Evolutionary conservation across 2,113 vertebrate species (phyloP).

Genomic region (Porphyrio hochstetteri): DNA sequence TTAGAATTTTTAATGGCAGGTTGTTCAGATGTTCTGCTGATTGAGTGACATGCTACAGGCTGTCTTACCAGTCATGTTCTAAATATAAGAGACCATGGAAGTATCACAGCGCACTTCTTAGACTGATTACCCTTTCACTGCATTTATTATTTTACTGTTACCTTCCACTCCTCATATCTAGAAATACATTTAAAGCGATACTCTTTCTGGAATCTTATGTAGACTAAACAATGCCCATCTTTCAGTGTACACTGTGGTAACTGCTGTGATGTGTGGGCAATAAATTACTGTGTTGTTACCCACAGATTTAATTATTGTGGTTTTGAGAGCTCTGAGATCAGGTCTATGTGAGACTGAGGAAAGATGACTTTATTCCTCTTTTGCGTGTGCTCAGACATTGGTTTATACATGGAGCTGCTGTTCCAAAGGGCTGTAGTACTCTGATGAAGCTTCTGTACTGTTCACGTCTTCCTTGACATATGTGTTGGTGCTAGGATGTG

Average conservation of each 20-base stretch:
- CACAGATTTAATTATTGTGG: not conserved
- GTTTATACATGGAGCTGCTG: not conserved
- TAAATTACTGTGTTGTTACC: not conserved
- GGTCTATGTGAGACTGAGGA: not conserved
- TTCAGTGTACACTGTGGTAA: not conserved
- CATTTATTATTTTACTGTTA: not conserved
- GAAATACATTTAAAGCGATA: not conserved
- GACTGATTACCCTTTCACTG: not conserved
- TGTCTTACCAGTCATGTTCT: not conserved
- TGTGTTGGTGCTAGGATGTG: conserved; percentile 37
- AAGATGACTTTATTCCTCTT: not conserved
- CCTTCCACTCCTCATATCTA: not conserved
- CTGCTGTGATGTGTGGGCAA: not conserved
- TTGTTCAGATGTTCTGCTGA: conserved; percentile 33
- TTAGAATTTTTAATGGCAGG: conserved; percentile 50
- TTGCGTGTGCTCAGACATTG: not conserved
- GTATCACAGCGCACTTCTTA: not conserved
- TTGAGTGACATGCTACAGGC: conserved; percentile 19
- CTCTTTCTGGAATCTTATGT: not conserved
- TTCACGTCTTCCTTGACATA: conserved; percentile 33
- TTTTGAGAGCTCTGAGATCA: not conserved
- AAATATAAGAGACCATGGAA: not conserved
- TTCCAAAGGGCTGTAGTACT: not conserved
- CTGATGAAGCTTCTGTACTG: not conserved
- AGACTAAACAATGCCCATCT: not conserved